Evolutionary conservation across 2,113 vertebrate genomes (phyloP), one percentile per base, ranked within the genome.

Genomic region (Bathybates hornii): DNA sequence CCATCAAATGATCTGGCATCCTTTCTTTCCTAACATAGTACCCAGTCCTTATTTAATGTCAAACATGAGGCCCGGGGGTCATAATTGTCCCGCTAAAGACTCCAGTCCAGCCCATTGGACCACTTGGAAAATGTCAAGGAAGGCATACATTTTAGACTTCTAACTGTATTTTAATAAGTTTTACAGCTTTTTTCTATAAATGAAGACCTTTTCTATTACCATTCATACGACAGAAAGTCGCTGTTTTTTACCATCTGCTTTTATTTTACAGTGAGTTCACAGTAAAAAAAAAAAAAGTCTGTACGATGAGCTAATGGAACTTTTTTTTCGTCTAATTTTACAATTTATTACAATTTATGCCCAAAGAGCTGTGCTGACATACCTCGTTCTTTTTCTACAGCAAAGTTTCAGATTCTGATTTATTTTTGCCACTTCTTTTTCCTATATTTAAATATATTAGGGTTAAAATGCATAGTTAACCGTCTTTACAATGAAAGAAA

Each of bases 391-490:
- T 66, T 66, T 66, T 12, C 32, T 66, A n/a, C 9, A 36, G 32
- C 59, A n/a, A n/a, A 5, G 17, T 66, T 66, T 66, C 61, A 19
- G 27, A 59, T 59, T 59, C 27, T 1, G 4, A 66, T 66, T 66
- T 36, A 7, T 36, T 66, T 66, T 12, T 66, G 61, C 4, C 17
- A 7, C 0, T 63, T 63, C 0, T 36, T 63, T 63, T 1, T 0
- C 59, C 32, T 0, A 36, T 63, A 63, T 63, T 36, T 63, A 36
- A n/a, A 63, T 63, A 36, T 36, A n/a, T 36, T 19, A 1, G 59
- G 59, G 29, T 34, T 61, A 4, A 61, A 61, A 61, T 19, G 9
- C 29, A 34, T 11, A 63, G 29, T 19, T 63, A 63, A 19, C 59
- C 16, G 34, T 63, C 57, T 34, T 63, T 63, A 34, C 29, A 34